Conservation (phyloP, 1,140 invertebrate genomes). For the Himalopsyche phryganea region DNA sequence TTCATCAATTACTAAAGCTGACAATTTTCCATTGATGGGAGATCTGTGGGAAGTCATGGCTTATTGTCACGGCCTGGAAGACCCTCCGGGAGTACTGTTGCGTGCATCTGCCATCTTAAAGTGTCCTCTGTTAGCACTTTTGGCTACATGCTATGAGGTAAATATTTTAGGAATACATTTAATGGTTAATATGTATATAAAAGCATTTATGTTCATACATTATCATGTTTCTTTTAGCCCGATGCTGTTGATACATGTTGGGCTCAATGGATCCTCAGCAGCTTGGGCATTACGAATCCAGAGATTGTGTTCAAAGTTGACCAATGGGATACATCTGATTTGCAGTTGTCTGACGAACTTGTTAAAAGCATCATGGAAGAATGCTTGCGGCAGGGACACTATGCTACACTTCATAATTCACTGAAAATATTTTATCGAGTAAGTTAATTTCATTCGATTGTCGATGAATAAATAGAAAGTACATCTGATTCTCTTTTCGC, state of each 20-base stretch:
- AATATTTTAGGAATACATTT: slow-evolving; percentile 8
- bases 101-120: slow-evolving; percentile 53
- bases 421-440: slow-evolving; percentile 64
- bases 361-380: slow-evolving; percentile 53
- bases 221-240: slow-evolving; percentile 48
- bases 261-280: slow-evolving; percentile 59
- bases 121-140: slow-evolving; percentile 58
- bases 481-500: no score
- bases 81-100: slow-evolving; percentile 61
- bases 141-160: slow-evolving; percentile 67
- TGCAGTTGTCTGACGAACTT: slow-evolving; percentile 36
- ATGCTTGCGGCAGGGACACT: slow-evolving; percentile 51
- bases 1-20: no score
- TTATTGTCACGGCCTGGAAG: slow-evolving; percentile 62
- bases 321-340: slow-evolving; percentile 39
- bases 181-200: no score
- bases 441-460: no score
- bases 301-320: slow-evolving; percentile 40
- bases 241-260: slow-evolving; percentile 60
- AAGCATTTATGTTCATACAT: background rate
- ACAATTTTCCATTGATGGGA: slow-evolving; percentile 38
- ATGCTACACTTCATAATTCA: slow-evolving; percentile 55
- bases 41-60: slow-evolving; percentile 62
- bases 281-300: slow-evolving; percentile 38
- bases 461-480: no score